Evolutionary conservation across 2,113 vertebrate genomes (phyloP).

Genomic region (Phalacrocorax carbo): DNA sequence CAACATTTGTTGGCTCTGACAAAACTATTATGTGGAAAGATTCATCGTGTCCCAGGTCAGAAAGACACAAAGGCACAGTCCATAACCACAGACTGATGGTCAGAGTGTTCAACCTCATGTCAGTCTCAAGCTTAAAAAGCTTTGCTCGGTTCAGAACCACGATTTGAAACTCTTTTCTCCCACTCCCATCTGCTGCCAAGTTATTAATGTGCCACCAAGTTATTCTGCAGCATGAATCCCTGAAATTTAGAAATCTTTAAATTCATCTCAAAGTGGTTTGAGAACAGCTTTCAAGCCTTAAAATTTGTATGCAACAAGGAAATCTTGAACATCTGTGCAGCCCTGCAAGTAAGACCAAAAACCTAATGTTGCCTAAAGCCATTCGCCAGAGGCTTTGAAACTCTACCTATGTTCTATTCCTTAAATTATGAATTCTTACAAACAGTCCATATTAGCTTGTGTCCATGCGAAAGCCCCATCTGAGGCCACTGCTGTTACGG

Average conservation of each 20-base stretch:
- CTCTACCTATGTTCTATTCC: background rate
- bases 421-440: background rate
- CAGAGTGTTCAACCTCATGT: background rate
- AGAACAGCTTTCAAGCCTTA: slow-evolving; percentile 20
- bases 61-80: background rate
- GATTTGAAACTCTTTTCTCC: background rate
- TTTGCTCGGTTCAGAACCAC: slow-evolving; percentile 8
- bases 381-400: background rate
- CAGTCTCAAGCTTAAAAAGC: background rate
- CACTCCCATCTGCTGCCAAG: slow-evolving; percentile 59
- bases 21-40: background rate
- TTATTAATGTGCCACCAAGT: slow-evolving; percentile 43
- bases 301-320: background rate
- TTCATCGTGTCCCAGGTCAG: background rate
- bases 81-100: background rate
- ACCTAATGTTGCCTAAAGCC: background rate
- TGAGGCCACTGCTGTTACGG: background rate
- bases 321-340: background rate
- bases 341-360: background rate
- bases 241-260: background rate
- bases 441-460: background rate
- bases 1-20: background rate
- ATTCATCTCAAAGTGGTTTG: background rate
- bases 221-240: background rate
- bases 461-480: background rate